These are phyloP conservation scores for Dioctria rufipes DNA, from an alignment of 2,888 invertebrate genomes.

Conservation along the genomic window DNA sequence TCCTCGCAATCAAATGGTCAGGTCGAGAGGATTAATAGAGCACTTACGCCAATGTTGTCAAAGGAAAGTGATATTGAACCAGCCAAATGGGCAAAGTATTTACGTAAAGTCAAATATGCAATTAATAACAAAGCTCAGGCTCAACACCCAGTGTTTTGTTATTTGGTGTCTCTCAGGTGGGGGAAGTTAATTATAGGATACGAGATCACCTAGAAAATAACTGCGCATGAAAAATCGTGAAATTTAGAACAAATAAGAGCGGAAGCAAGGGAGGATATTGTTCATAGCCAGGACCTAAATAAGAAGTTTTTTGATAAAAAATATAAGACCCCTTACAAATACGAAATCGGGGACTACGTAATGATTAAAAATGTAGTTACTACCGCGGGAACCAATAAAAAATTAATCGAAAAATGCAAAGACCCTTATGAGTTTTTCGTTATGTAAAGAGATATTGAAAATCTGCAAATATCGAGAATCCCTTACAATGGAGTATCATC, in stretches of 20 bases:
- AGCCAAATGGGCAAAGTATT: conserved; percentile 1
- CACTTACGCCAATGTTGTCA: conserved; percentile 4
- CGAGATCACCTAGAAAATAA: conserved; percentile 46
- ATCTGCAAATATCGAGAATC: conserved; percentile 20
- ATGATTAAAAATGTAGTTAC: too few relatives aligned
- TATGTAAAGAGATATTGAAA: conserved; percentile 37
- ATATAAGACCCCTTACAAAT: conserved; percentile 16
- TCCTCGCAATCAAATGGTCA: conserved; percentile 7
- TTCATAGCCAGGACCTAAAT: conserved; percentile 46
- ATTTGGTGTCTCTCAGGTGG: conserved; percentile 63
- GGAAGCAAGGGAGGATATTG: conserved; percentile 56
- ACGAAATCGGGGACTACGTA: conserved; percentile 11
- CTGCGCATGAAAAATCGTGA: neutral
- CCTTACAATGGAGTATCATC: conserved; percentile 32
- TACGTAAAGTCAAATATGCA: conserved; percentile 9
- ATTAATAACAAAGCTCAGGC: too few relatives aligned
- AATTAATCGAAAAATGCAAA: conserved; percentile 8
- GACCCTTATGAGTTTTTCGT: neutral
- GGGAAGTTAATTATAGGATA: conserved; percentile 59
- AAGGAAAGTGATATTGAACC: conserved; percentile 29
- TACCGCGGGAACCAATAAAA: neutral
- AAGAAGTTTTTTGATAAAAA: conserved; percentile 1
- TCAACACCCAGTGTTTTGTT: conserved; percentile 62
- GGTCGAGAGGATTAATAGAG: too few relatives aligned
- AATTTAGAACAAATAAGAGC: conserved; percentile 45